Percentiles rank a stretch among this genome's conserved stretches.
phyloP scores from a whole-genome alignment of 1,140 invertebrate genomes.

The Apis florea region DNA sequence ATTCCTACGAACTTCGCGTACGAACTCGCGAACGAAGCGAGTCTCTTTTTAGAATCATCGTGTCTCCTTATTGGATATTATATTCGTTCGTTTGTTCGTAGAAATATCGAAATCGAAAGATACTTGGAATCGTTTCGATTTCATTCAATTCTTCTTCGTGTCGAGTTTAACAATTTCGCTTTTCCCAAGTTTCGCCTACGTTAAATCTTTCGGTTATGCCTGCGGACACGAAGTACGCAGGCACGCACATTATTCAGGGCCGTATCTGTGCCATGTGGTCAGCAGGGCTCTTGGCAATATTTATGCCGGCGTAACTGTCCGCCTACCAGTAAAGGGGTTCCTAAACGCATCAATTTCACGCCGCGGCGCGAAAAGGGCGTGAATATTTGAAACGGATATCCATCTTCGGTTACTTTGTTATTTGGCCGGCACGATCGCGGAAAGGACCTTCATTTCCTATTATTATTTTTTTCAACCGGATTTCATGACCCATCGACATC shows the following conservation, averaged over 20 bases:
- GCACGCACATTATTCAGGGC: conserved; percentile 60
- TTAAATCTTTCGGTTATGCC: conserved; percentile 49
- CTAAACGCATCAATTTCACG: conserved; percentile 80
- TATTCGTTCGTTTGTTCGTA: too few species aligned
- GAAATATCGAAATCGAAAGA: too few species aligned
- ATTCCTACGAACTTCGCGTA: not conserved
- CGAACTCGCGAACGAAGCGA: too few species aligned
- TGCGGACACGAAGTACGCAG: conserved; percentile 45
- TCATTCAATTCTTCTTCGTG: not conserved
- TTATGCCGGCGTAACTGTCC: conserved; percentile 79
- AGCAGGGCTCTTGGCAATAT: conserved; percentile 75
- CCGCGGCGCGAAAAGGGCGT: conserved; percentile 78
- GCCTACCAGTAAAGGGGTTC: conserved; percentile 77
- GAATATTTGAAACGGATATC: conserved; percentile 81
- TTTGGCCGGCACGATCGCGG: conserved; percentile 65
- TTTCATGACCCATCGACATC: conserved; percentile 24
- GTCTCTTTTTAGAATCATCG: too few species aligned
- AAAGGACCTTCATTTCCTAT: conserved; percentile 54
- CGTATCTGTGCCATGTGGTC: conserved; percentile 76
- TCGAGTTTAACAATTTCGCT: too few species aligned
- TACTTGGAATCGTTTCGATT: not conserved
- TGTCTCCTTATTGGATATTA: too few species aligned
- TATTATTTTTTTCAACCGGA: conserved; percentile 28
- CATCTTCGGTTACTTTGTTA: conserved; percentile 77
- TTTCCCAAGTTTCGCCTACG: not conserved